A percentile compares a stretch with the other conserved stretches of the same genome.
These are phyloP conservation scores for Pluvialis apricaria DNA, from an alignment of 2,113 vertebrate species.

Conservation along the genomic window DNA sequence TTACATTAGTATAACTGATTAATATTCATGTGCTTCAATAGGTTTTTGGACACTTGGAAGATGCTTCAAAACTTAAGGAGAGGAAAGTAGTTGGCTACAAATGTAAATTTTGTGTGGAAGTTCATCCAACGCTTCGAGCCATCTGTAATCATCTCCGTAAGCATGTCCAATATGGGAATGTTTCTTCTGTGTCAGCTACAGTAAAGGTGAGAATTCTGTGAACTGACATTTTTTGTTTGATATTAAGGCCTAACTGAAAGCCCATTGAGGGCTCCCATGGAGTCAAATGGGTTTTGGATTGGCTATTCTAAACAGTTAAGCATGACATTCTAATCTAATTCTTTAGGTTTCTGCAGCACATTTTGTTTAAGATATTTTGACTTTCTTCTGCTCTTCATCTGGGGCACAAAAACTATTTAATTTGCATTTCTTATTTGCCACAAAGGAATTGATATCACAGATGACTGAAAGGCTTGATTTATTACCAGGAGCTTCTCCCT, in stretches of 20 bases:
- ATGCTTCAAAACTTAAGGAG: conserved; percentile 74
- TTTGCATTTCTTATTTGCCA: background rate
- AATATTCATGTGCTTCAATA: conserved; percentile 59
- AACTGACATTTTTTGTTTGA: background rate
- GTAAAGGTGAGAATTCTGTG: conserved; percentile 69
- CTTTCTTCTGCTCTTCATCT: conserved; percentile 20
- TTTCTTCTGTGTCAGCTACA: conserved; percentile 77
- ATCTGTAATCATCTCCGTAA: conserved; percentile 96
- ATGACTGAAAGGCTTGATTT: background rate
- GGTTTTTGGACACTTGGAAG: conserved; percentile 74
- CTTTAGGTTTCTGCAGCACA: background rate
- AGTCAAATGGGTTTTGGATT: background rate
- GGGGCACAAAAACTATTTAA: background rate
- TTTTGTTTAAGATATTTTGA: background rate
- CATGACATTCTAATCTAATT: background rate
- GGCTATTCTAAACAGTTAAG: background rate
- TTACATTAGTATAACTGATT: background rate
- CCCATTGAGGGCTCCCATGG: background rate
- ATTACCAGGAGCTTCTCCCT: background rate
- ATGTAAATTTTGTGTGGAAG: conserved; percentile 93
- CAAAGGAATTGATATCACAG: background rate
- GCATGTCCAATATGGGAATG: conserved; percentile 89
- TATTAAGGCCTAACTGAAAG: background rate
- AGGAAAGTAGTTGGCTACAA: conserved; percentile 84
- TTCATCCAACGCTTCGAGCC: conserved; percentile 89